These are phyloP conservation scores for Meriones unguiculatus DNA, from an alignment of 2,113 vertebrate species.

Conservation along the genomic window DNA sequence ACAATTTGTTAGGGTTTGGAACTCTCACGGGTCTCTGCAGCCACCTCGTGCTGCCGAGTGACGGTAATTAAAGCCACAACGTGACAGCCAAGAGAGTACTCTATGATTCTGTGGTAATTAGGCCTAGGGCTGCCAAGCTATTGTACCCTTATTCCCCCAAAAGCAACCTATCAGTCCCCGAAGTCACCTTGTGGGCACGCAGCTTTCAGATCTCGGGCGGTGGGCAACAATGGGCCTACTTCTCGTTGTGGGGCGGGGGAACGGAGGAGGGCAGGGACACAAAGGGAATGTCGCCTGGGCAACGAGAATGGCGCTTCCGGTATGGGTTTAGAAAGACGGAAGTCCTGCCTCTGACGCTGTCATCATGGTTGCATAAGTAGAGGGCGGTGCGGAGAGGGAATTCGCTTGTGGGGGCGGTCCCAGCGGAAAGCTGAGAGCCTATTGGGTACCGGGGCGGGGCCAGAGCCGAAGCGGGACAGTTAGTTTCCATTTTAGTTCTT, in stretches of 20 bases:
- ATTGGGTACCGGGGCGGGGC: neutral
- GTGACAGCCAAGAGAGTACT: neutral
- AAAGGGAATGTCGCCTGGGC: neutral
- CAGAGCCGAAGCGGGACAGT: neutral
- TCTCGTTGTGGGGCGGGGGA: neutral
- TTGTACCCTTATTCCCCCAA: slow-evolving; percentile 34
- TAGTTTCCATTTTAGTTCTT: neutral
- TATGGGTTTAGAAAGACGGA: neutral
- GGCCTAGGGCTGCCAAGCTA: neutral
- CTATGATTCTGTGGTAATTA: neutral
- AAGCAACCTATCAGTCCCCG: slow-evolving; percentile 54
- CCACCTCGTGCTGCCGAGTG: neutral
- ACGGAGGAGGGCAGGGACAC: fast-evolving
- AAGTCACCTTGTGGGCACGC: slow-evolving; percentile 71
- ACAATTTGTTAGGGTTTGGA: neutral
- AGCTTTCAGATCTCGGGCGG: slow-evolving; percentile 11
- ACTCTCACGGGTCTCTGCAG: neutral
- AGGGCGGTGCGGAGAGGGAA: too few species aligned
- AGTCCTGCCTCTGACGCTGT: neutral
- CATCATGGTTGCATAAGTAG: fast-evolving
- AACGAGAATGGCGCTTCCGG: neutral
- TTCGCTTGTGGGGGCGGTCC: neutral
- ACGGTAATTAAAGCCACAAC: neutral
- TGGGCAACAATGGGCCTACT: neutral
- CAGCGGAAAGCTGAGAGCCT: fast-evolving